Base-by-base conservation (phyloP, 2,888 invertebrate species). In the Eupithecia inturbata region DNA sequence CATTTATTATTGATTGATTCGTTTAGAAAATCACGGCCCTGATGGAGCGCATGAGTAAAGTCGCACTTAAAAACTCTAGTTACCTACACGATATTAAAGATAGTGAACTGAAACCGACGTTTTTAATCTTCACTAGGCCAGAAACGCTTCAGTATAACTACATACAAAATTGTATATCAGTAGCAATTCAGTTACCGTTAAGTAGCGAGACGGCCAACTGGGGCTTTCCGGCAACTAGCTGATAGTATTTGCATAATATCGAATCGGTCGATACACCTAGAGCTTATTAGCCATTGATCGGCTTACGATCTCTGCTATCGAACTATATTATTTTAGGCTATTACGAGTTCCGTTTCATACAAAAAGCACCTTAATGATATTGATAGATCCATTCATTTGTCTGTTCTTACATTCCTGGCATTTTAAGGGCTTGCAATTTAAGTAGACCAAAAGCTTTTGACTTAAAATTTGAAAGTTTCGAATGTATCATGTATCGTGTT, bases 221-320 rank as follows among this genome's bases (percentile, higher is more conserved):
- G 86, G 85, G 88, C 89, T 89, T 75, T 75, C 75, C 83, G 70
- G 82, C 84, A 82, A 83, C 84, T 83, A 81, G 86, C 87, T 88
- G 90, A 89, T 89, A 88, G 86, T 86, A 92, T 93, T 93, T 90
- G 90, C 93, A 92, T 93, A 93, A 92, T 92, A 90, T 89, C 88
- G 86, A 83, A 89, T 85, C 86, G 85, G 85, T 81, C 88, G 87
- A 90, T 90, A 89, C 85, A 89, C 88, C 89, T 87, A 86, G 82
- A 82, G 88, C 89, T 92, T 91, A 92, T 93, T 92, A 92, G 88
- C 87, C 85, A 87, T 85, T 87, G 90, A 92, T 89, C 88, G 86
- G 87, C 87, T 91, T 90, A 91, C 84, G 87, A 86, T 87, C 86
- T 85, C 82, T 81, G 84, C 84, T 86, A 83, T 75, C 74, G 76